Conservation (phyloP, 2,113 vertebrate species). For the Antechinus flavipes region DNA sequence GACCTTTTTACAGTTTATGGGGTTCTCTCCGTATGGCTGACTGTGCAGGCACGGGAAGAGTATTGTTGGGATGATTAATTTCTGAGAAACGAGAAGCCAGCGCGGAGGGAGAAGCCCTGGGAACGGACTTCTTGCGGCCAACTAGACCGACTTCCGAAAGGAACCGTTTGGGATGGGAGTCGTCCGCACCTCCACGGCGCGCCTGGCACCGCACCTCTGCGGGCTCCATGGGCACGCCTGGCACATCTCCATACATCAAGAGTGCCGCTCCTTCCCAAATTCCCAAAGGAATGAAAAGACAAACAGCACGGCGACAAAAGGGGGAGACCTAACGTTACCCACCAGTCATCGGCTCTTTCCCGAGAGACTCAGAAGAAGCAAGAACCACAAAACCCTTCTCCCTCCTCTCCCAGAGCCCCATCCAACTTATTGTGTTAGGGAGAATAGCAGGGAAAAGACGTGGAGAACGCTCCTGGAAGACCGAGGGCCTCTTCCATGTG, state of each 20-base stretch:
- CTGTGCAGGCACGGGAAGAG: conserved; percentile 34
- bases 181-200: too few species aligned
- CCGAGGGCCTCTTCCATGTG: accelerated
- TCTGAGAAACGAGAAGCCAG: conserved; percentile 1
- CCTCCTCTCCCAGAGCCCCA: background rate
- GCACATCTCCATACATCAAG: background rate
- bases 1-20: conserved; percentile 65
- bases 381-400: background rate
- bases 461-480: background rate
- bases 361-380: background rate
- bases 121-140: background rate
- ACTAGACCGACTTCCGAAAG: background rate
- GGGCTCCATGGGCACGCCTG: background rate
- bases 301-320: background rate
- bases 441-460: background rate
- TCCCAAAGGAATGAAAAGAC: background rate
- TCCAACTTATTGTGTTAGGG: accelerated
- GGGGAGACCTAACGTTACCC: conserved; percentile 3
- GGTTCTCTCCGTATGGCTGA: conserved; percentile 35
- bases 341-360: background rate
- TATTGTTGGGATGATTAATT: conserved; percentile 4
- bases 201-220: background rate
- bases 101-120: background rate
- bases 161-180: background rate
- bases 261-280: background rate